Conservation (phyloP, 2,113 vertebrate species). For the Indicator maculatus region DNA sequence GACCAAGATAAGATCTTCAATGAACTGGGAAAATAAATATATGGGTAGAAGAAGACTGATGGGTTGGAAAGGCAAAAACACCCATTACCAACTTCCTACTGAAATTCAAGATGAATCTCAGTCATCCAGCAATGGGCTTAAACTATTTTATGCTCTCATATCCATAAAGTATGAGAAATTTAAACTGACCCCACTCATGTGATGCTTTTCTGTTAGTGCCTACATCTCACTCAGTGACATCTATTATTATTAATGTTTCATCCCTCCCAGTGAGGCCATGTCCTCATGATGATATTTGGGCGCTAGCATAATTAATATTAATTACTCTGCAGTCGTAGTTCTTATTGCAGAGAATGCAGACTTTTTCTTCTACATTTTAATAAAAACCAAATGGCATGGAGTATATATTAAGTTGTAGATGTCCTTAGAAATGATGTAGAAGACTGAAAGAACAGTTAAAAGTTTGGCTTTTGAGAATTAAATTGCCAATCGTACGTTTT, state of each 20-base stretch:
- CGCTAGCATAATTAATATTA: neutral
- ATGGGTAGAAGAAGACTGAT: neutral
- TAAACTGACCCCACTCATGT: neutral
- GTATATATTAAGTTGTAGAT: neutral
- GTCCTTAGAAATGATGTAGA: neutral
- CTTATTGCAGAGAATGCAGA: neutral
- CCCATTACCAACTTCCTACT: neutral
- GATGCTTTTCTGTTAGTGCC: neutral
- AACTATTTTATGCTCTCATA: neutral
- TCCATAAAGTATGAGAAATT: neutral
- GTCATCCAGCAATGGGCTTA: neutral
- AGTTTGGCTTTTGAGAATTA: neutral
- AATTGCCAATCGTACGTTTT: neutral
- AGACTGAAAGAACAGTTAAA: neutral
- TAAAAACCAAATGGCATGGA: neutral
- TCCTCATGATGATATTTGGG: neutral
- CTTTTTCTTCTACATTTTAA: neutral
- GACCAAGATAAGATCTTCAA: neutral
- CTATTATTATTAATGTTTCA: neutral
- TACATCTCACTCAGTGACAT: neutral
- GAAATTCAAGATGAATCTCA: neutral
- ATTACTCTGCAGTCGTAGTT: neutral
- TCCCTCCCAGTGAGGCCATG: neutral
- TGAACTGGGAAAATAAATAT: neutral
- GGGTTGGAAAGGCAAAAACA: neutral